Base-by-base conservation (phyloP, 1,140 invertebrate species). In the Plectus sambesii region DNA sequence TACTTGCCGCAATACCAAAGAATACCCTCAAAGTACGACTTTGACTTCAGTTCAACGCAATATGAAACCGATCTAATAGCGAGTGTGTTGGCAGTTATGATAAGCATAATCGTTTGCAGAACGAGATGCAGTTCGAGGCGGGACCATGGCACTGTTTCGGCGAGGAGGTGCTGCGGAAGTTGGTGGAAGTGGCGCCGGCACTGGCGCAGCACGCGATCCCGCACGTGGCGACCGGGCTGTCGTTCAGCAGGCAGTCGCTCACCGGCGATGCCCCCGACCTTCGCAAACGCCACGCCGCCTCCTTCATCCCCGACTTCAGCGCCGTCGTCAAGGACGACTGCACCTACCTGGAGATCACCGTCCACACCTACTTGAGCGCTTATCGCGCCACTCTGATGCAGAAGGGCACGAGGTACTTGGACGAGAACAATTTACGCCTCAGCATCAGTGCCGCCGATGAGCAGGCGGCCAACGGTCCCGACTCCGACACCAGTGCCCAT, bases 131-230 rank as follows among this genome's bases (percentile, higher is more conserved):
- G 3, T 65, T 69, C 24, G 66, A 69, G 51, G 66, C 62, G 9
- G 66, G 66, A 2, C 58, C 63, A 6, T 69, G 66, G 53, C 62
- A 66, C 17, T 54, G 40, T 27, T 66, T 66, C 38, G 63, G 63
- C 12, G 63, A 53, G 12, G 63, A 66, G 38, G 33, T 66, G 22
- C 56, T 66, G 2, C 49, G 62, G 25, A 51, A 47, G 45, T 42
- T 58, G 35, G 48, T 47, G 2, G 17, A 35, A 2, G 48, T 26
- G 19, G n/a, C n/a, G 6, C 27, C 20, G 5, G 56, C 45, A 9
- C 42, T n/a, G n/a, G 20, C 29, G 55, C 15, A 55, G 46, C 36
- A 56, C 43, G 30, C 50, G 24, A 51, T 23, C 22, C 40, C 51
- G 15, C 17, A 35, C 30, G 20, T 39, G 23, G 25, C 22, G 9